These are phyloP conservation scores for Isoperla grammatica DNA, from an alignment of 2,888 invertebrate species.

Conservation along the genomic window DNA sequence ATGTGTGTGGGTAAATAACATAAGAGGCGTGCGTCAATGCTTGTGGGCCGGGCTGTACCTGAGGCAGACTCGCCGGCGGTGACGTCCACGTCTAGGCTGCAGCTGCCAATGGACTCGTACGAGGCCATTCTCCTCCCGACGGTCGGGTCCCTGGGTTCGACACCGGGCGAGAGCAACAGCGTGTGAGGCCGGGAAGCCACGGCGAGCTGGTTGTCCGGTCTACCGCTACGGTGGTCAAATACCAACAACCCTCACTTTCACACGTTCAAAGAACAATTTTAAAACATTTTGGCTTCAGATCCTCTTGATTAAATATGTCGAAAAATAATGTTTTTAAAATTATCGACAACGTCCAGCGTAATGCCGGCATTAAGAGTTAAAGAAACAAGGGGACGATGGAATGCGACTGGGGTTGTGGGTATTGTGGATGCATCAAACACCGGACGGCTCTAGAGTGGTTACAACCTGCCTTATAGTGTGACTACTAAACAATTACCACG, in stretches of 20 bases:
- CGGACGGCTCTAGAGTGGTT: no score
- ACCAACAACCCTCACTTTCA: background rate
- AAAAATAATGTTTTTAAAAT: no score
- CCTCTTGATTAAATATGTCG: no score
- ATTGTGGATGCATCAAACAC: no score
- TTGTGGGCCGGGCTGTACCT: slow-evolving; percentile 25
- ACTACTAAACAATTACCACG: no score
- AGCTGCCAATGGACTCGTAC: slow-evolving; percentile 80
- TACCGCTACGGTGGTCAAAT: background rate
- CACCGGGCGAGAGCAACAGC: slow-evolving; percentile 7
- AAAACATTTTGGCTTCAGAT: background rate
- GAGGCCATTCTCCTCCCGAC: slow-evolving; percentile 25
- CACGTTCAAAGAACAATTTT: background rate
- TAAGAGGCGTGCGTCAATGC: no score
- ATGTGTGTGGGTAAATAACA: no score
- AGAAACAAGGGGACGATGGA: no score
- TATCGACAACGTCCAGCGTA: no score
- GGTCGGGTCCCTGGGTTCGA: background rate
- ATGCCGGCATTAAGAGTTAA: no score
- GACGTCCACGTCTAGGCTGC: slow-evolving; percentile 79
- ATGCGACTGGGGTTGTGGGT: no score
- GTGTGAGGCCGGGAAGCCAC: slow-evolving; percentile 10
- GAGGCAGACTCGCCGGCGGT: slow-evolving; percentile 33
- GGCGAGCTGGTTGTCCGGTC: slow-evolving; percentile 3
- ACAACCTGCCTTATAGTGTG: no score